These are phyloP conservation scores for Myocastor coypus DNA, from an alignment of 2,113 vertebrate species.

Conservation along the genomic window DNA sequence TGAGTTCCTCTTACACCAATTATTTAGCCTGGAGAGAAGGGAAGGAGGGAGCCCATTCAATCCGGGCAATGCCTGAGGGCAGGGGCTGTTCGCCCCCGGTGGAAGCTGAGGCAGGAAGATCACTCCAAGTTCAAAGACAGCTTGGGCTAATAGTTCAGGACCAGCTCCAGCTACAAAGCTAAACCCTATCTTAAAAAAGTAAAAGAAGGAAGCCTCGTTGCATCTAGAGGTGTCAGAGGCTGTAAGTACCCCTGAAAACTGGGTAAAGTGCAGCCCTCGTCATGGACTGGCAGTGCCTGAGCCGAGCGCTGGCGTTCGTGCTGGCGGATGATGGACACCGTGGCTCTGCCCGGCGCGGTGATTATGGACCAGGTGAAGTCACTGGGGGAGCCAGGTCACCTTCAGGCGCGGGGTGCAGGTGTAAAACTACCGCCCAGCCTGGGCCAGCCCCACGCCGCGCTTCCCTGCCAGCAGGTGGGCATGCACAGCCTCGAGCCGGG, in stretches of 20 bases:
- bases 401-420: not conserved
- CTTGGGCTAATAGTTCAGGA: not conserved
- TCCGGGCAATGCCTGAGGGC: not conserved
- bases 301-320: not conserved
- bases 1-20: not conserved
- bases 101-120: not conserved
- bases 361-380: constrained; percentile 6
- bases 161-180: not conserved
- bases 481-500: not conserved
- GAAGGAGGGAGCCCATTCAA: not conserved
- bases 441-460: not conserved
- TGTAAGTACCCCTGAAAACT: not conserved
- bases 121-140: no score
- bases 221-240: not conserved
- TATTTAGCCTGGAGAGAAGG: not conserved
- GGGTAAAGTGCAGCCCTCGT: not conserved
- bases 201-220: not conserved
- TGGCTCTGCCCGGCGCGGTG: not conserved
- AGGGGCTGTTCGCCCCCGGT: not conserved
- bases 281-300: not conserved
- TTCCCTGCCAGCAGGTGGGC: not conserved
- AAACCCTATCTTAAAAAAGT: not conserved
- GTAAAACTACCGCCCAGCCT: not conserved
- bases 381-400: not conserved
- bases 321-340: not conserved